Conservation (phyloP, 2,797 vertebrate genomes). For the Ptychadena robeensis region DNA sequence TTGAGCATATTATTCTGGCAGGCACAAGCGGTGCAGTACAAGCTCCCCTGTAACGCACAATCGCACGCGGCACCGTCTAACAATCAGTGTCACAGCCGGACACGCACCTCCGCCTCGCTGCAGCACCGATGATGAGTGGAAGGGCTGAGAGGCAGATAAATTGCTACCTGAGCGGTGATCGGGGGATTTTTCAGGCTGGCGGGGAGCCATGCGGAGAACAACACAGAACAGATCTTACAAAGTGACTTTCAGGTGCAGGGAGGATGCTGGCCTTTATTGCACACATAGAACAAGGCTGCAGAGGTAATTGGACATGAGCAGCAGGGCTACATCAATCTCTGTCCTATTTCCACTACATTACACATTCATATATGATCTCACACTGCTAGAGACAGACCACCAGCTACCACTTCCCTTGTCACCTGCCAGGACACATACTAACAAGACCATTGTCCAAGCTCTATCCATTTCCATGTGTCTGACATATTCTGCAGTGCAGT, state of each 20-base stretch:
- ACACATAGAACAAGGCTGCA: not conserved
- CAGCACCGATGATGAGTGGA: not conserved
- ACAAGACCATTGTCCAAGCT: not conserved
- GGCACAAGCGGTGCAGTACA: not conserved
- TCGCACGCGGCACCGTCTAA: not conserved
- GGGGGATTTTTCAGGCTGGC: not conserved
- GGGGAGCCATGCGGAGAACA: not conserved
- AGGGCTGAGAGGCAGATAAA: not conserved
- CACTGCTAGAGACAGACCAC: not conserved
- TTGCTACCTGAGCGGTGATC: constrained; percentile 4
- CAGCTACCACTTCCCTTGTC: not conserved
- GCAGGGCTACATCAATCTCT: not conserved
- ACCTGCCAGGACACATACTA: not conserved
- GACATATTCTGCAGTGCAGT: not conserved
- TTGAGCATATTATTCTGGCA: not conserved
- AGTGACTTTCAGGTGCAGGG: not conserved
- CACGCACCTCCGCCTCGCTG: not conserved
- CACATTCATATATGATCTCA: constrained; percentile 8
- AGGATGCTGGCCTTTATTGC: not conserved
- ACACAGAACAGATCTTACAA: not conserved
- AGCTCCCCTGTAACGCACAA: constrained; percentile 3
- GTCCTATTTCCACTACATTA: not conserved
- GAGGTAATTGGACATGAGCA: not conserved
- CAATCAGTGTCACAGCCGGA: constrained; percentile 35
- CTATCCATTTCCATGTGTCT: not conserved